These are phyloP conservation scores for Cichladusa arquata DNA, from an alignment of 2,113 vertebrate genomes.

Conservation along the genomic window DNA sequence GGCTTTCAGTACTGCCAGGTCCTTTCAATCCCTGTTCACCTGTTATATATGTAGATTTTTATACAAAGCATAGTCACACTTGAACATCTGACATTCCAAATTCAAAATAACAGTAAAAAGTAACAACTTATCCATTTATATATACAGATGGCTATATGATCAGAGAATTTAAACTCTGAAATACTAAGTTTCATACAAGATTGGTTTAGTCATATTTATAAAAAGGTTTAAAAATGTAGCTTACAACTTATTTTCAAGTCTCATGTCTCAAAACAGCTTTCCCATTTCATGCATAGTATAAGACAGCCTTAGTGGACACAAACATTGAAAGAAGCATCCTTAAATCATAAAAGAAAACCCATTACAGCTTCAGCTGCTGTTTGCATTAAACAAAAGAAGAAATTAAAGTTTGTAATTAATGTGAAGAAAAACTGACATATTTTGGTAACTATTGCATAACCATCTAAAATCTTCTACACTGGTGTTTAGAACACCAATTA, in stretches of 20 bases:
- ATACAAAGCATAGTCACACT: not conserved
- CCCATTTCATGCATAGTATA: not conserved
- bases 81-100: not conserved
- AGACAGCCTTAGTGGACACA: not conserved
- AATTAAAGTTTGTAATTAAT: not conserved
- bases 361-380: not conserved
- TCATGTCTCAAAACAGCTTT: not conserved
- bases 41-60: not conserved
- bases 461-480: not conserved
- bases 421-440: not conserved
- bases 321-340: not conserved
- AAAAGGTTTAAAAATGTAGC: not conserved
- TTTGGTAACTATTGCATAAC: not conserved
- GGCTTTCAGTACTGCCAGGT: not conserved
- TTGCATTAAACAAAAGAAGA: not conserved
- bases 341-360: not conserved
- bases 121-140: not conserved
- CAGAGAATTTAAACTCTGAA: not conserved
- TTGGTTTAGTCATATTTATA: not conserved
- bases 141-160: not conserved
- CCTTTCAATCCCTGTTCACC: not conserved
- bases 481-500: not conserved
- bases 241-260: not conserved
- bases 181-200: not conserved
- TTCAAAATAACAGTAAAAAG: conserved; percentile 1